A percentile compares a stretch with the other conserved stretches of the same genome.
Conservation (phyloP, 1,140 invertebrate genomes). For the Dendrolimus kikuchii region DNA sequence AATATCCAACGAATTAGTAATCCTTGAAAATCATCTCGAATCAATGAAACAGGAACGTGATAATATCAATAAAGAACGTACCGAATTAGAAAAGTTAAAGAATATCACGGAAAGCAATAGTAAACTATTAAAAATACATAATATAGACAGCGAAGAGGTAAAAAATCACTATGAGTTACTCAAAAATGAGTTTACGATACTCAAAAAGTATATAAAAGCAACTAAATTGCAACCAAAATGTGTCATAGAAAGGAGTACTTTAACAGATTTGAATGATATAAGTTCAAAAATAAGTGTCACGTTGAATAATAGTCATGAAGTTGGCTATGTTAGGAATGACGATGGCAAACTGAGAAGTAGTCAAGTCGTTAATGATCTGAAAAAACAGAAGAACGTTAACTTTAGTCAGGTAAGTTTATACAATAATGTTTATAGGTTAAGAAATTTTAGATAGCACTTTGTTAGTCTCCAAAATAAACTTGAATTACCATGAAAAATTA, state of each 20-base stretch:
- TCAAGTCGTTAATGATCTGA: conserved; percentile 51
- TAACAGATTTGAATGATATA: conserved; percentile 22
- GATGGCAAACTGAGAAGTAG: conserved; percentile 23
- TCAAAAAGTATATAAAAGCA: conserved; percentile 37
- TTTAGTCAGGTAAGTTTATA: conserved; percentile 40
- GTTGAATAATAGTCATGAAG: conserved; percentile 36
- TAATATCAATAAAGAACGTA: conserved; percentile 33
- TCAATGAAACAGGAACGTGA: conserved; percentile 45
- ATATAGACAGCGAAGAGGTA: conserved; percentile 24
- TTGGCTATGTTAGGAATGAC: conserved; percentile 19
- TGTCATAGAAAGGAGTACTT: conserved; percentile 31
- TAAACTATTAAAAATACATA: conserved; percentile 16
- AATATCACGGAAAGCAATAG: conserved; percentile 13
- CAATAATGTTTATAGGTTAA: neutral
- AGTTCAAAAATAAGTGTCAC: conserved; percentile 11
- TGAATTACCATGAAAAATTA: no score
- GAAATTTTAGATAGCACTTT: no score
- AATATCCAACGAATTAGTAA: conserved; percentile 43
- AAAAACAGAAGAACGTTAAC: conserved; percentile 57
- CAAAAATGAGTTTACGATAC: conserved; percentile 31
- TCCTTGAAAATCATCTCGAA: conserved; percentile 35
- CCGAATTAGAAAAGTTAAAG: conserved; percentile 38
- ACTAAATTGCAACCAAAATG: conserved; percentile 24
- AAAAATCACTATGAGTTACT: conserved; percentile 30
- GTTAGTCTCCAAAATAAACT: no score